phyloP scores from a whole-genome alignment of 1,140 invertebrate species.

The Drosophila lowei region DNA sequence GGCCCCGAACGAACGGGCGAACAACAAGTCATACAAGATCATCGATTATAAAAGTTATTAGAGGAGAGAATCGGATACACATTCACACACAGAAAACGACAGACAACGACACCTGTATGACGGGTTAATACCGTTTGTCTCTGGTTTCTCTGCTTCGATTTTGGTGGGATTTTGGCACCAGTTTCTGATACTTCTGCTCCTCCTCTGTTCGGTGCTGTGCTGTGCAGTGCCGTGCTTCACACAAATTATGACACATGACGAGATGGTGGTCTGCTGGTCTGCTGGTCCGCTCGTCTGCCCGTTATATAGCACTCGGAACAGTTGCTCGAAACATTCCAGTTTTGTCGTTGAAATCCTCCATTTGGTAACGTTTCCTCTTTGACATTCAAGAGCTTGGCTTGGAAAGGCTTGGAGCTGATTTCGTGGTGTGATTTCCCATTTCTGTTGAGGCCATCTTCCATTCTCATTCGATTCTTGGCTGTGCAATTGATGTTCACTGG shows the following conservation, averaged over 20 bases:
- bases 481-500: no score
- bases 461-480: not conserved
- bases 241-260: constrained; percentile 66
- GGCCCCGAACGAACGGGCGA: constrained; percentile 4
- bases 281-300: constrained; percentile 22
- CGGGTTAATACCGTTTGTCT: constrained; percentile 64
- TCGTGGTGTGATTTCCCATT: constrained; percentile 24
- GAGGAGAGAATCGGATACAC: constrained; percentile 50
- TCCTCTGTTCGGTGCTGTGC: not conserved
- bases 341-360: constrained; percentile 12
- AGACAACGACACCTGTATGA: constrained; percentile 37
- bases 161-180: constrained; percentile 44
- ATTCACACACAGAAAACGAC: constrained; percentile 15
- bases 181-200: constrained; percentile 26
- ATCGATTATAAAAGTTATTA: constrained; percentile 73
- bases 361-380: constrained; percentile 16
- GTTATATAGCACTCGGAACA: constrained; percentile 27
- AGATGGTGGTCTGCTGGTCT: constrained; percentile 18
- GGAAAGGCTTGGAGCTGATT: constrained; percentile 1
- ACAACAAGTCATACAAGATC: constrained; percentile 74
- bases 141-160: constrained; percentile 36
- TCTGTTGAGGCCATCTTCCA: not conserved
- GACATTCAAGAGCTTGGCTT: constrained; percentile 8
- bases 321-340: constrained; percentile 38
- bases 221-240: constrained; percentile 19